A percentile compares a stretch with the other conserved stretches of the same genome.
phyloP scores from a whole-genome alignment of 2,113 vertebrate species.

The Tetrao urogallus region DNA sequence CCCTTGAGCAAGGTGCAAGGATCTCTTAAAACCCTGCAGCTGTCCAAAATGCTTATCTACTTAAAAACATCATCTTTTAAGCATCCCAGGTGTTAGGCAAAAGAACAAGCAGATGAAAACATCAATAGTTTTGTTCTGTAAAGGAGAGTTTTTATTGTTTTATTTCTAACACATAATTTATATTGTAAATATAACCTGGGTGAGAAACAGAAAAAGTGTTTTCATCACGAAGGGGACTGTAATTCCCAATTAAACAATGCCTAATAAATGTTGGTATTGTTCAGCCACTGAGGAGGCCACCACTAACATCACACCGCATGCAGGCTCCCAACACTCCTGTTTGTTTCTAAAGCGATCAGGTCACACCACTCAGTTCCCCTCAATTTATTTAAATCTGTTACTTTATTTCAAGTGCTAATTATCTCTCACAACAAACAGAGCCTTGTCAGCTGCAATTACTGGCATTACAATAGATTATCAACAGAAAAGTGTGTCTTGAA shows the following conservation, averaged over 20 bases:
- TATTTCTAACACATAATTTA: not conserved
- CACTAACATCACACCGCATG: slow-evolving; percentile 12
- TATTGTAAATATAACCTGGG: slow-evolving; percentile 19
- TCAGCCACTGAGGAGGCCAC: not conserved
- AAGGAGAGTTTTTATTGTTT: not conserved
- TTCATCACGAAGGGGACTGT: slow-evolving; percentile 42
- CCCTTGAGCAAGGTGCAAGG: not conserved
- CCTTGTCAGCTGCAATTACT: slow-evolving; percentile 80
- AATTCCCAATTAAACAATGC: slow-evolving; percentile 50
- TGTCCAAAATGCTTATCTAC: not conserved
- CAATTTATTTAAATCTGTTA: slow-evolving; percentile 80
- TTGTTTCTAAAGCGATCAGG: slow-evolving; percentile 65
- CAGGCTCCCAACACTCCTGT: slow-evolving; percentile 50
- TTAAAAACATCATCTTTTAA: not conserved
- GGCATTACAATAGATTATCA: slow-evolving; percentile 80
- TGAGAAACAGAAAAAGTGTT: slow-evolving; percentile 51
- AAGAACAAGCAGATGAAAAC: not conserved
- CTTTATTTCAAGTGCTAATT: slow-evolving; percentile 84
- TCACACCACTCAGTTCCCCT: slow-evolving; percentile 57
- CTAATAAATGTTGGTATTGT: slow-evolving; percentile 16
- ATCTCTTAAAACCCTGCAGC: not conserved
- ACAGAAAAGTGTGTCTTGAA: slow-evolving; percentile 73
- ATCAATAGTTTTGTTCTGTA: not conserved
- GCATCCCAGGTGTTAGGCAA: not conserved
- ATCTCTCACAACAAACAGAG: slow-evolving; percentile 82